Conservation (phyloP, 2,113 vertebrate species). For the Physeter macrocephalus region DNA sequence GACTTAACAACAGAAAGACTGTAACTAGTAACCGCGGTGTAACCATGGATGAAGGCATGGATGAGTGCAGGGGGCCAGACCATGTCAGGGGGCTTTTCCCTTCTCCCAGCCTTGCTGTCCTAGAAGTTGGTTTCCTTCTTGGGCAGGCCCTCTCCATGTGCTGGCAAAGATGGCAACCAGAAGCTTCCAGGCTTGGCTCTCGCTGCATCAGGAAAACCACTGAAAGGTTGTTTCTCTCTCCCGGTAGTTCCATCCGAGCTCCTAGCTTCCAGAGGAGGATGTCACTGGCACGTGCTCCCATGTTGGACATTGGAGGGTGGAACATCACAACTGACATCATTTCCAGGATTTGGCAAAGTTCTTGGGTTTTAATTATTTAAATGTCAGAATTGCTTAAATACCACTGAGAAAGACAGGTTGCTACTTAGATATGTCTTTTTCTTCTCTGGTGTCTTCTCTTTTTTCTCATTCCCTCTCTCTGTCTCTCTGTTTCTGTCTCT, state of each 20-base stretch:
- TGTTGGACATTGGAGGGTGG: background rate
- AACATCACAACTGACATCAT: background rate
- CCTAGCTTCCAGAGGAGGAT: background rate
- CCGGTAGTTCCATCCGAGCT: background rate
- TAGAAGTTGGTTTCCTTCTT: background rate
- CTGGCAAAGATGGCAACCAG: background rate
- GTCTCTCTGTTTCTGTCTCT: fast-evolving
- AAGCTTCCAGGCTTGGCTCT: background rate
- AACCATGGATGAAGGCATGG: background rate
- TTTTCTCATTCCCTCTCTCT: background rate
- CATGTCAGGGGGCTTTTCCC: background rate
- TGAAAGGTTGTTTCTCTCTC: background rate
- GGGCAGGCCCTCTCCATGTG: background rate
- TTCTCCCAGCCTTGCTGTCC: background rate
- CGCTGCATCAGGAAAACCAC: background rate
- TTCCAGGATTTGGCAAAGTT: background rate
- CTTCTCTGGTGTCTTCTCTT: background rate
- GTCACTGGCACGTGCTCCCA: background rate
- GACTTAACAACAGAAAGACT: background rate
- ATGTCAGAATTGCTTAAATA: background rate
- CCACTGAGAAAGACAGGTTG: background rate
- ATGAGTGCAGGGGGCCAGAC: background rate
- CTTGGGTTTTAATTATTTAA: background rate
- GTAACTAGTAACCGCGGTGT: background rate
- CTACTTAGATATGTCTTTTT: background rate